Conservation (phyloP, 2,797 vertebrate species). For the Falco rusticolus region DNA sequence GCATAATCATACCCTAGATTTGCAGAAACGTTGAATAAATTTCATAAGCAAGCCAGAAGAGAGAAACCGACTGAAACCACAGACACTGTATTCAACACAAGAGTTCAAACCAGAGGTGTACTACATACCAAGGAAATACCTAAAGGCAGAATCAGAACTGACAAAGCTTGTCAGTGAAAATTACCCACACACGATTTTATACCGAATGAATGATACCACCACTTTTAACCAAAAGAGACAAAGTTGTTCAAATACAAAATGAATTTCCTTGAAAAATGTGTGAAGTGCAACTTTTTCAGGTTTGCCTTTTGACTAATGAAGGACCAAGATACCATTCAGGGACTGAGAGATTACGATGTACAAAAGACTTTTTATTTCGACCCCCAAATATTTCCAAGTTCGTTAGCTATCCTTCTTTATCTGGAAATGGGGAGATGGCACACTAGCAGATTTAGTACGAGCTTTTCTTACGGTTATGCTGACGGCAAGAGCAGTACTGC, state of each 20-base stretch:
- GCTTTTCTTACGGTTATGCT: not conserved
- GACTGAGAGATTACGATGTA: conserved; percentile 15
- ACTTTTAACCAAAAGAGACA: conserved; percentile 30
- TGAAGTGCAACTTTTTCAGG: not conserved
- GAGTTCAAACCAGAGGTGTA: conserved; percentile 26
- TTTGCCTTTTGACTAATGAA: not conserved
- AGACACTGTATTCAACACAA: conserved; percentile 12
- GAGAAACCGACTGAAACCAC: conserved; percentile 42
- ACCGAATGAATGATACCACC: conserved; percentile 45
- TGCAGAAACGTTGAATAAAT: conserved; percentile 37
- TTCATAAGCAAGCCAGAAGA: conserved; percentile 51
- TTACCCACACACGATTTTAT: not conserved
- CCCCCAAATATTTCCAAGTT: conserved; percentile 43
- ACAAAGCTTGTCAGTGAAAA: not conserved
- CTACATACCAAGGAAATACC: conserved; percentile 1
- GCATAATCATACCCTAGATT: conserved; percentile 39
- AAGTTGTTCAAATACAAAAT: conserved; percentile 15
- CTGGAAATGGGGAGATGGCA: not conserved
- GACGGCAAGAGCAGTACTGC: not conserved
- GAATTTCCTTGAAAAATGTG: not conserved
- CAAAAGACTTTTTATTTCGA: conserved; percentile 54
- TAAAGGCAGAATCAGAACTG: conserved; percentile 54
- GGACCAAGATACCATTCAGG: conserved; percentile 42
- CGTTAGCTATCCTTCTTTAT: not conserved
- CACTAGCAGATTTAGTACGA: not conserved